Conservation (phyloP, 2,113 vertebrate species). For the Amblyornis subalaris region DNA sequence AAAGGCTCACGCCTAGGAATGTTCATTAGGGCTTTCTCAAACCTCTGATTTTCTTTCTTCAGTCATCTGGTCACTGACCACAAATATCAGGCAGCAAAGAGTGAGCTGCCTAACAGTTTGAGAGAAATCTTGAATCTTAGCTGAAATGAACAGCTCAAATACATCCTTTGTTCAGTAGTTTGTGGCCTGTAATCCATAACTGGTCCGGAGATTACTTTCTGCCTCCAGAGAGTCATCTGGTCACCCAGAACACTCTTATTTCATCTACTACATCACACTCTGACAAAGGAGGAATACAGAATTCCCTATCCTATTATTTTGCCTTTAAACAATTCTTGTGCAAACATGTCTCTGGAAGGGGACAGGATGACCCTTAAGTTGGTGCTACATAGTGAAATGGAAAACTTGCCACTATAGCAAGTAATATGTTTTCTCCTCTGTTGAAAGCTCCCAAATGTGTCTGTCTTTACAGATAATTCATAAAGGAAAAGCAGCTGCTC, state of each 20-base stretch:
- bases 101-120: background rate
- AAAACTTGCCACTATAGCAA: background rate
- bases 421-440: background rate
- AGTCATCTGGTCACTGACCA: constrained; percentile 8
- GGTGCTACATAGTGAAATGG: background rate
- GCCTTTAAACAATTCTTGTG: background rate
- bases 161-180: background rate
- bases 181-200: background rate
- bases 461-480: background rate
- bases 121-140: background rate
- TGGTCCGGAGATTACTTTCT: background rate
- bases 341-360: background rate
- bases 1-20: constrained; percentile 40
- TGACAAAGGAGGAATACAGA: background rate
- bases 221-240: background rate
- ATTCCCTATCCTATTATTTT: background rate
- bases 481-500: constrained; percentile 15
- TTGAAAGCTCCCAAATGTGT: background rate
- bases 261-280: background rate
- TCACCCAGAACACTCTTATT: background rate
- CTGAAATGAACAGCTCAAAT: background rate
- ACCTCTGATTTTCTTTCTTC: constrained; percentile 8
- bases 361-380: background rate
- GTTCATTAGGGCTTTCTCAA: constrained; percentile 21
- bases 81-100: background rate